Base-by-base conservation (phyloP, 1,140 invertebrate species). In the Brevipalpus yothersi region DNA sequence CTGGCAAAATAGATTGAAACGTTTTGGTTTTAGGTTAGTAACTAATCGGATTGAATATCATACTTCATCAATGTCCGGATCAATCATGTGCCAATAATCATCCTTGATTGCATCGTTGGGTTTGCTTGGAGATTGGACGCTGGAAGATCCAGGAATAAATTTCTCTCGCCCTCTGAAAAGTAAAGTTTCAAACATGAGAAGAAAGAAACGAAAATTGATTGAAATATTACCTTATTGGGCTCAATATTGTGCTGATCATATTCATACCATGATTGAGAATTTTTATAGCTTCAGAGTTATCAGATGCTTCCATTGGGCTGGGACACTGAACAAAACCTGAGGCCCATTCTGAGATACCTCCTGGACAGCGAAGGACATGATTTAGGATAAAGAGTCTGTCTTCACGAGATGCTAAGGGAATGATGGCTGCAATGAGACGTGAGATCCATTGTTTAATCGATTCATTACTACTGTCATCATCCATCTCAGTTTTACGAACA, bases 361-460 rank as follows among this genome's bases (percentile, higher is more conserved):
- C n/a, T 12, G 63, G 57, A 47, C 63, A 61, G 17, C 63, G 47
- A 11, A 61, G 55, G 1, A 62, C 53, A 17, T 62, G 61, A 58
- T 61, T 62, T 1, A 64, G 53, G 11, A 64, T 7, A 55, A 64
- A 64, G 17, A 64, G 45, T 31, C 47, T 19, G 56, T 63, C 60
- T 1, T 60, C 54, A 13, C 12, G 21, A 13, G 41, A 47, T 12
- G 58, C 58, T 12, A 47, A 41, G 17, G 23, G 11, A 23, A 49
- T n/a, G 5, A 49, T n/a, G 9, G 15, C 13, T 40, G 21, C 40
- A 8, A 58, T 23, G 3, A 58, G 17, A 31, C 39, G 9, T 11
- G 43, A 10, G 11, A 58, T 51, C 58, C 58, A 58, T 23, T 58
- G 17, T 41, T 58, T 58, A 41, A 49, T 39, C 41, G 51, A 39